Evolutionary conservation across 2,113 vertebrate species (phyloP).

Genomic region (Rousettus leschenaultii): DNA sequence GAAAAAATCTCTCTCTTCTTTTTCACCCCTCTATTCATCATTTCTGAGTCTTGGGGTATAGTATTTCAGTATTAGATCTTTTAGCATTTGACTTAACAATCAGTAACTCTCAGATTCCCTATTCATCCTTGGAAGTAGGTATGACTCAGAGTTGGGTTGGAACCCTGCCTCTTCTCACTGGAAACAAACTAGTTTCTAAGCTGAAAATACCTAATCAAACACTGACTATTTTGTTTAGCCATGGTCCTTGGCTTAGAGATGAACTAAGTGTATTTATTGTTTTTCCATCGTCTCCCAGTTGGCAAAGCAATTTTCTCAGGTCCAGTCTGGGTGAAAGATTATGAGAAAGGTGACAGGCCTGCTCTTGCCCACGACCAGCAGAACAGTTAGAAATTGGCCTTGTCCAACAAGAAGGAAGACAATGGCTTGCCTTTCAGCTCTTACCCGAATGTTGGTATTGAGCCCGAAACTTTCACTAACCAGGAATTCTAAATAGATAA

Average conservation of each 20-base stretch:
- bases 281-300: neutral
- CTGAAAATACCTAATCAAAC: neutral
- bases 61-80: neutral
- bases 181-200: neutral
- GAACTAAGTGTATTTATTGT: neutral
- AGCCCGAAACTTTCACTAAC: neutral
- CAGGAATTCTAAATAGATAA: neutral
- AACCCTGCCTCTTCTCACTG: neutral
- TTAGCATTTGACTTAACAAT: neutral
- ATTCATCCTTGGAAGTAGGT: neutral
- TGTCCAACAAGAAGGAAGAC: neutral
- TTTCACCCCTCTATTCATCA: neutral
- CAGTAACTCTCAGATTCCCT: neutral
- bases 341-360: neutral
- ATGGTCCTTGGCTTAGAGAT: neutral
- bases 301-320: neutral
- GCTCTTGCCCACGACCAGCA: neutral
- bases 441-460: neutral
- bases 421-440: neutral
- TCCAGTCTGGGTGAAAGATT: neutral
- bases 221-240: neutral
- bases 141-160: conserved; percentile 24
- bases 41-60: neutral
- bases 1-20: neutral
- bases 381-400: neutral